These are phyloP conservation scores for Orchesella flavescens DNA, from an alignment of 2,888 invertebrate species.

Conservation along the genomic window DNA sequence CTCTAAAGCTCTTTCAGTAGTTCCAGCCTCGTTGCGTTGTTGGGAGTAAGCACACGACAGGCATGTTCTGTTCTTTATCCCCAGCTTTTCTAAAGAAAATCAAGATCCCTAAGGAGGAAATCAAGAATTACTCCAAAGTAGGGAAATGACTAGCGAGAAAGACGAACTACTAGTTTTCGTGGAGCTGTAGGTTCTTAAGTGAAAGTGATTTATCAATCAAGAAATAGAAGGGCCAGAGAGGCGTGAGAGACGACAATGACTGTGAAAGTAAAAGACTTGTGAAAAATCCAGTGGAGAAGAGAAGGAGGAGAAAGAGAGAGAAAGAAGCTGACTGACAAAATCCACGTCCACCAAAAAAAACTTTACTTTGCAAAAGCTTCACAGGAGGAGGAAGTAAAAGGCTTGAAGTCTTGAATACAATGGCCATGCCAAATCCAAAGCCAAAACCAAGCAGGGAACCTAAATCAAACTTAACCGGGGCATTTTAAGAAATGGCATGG, in stretches of 20 bases:
- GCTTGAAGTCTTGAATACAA: too few species aligned
- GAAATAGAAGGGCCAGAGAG: constrained; percentile 33
- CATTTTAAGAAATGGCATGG: constrained; percentile 41
- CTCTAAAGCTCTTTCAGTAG: too few species aligned
- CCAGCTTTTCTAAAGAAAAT: constrained; percentile 30
- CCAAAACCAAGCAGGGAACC: background rate
- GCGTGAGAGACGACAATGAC: constrained; percentile 48
- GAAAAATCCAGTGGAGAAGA: constrained; percentile 11
- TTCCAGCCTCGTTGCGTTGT: too few species aligned
- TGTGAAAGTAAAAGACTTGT: constrained; percentile 16
- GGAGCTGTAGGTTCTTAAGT: constrained; percentile 23
- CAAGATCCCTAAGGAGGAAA: constrained; percentile 50
- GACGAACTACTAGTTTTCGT: constrained; percentile 30
- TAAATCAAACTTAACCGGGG: constrained; percentile 10
- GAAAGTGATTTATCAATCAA: constrained; percentile 68
- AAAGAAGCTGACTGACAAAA: constrained; percentile 1
- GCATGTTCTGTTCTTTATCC: background rate
- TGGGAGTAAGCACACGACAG: too few species aligned
- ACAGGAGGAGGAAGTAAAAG: background rate
- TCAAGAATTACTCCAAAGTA: constrained; percentile 52
- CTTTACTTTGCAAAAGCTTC: constrained; percentile 3
- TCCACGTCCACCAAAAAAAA: constrained; percentile 2
- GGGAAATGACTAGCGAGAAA: constrained; percentile 36
- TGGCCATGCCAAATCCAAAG: too few species aligned
- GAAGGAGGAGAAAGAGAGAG: background rate